Evolutionary conservation across 2,113 vertebrate species (phyloP).

Genomic region (Chamaetylas fuelleborni): DNA sequence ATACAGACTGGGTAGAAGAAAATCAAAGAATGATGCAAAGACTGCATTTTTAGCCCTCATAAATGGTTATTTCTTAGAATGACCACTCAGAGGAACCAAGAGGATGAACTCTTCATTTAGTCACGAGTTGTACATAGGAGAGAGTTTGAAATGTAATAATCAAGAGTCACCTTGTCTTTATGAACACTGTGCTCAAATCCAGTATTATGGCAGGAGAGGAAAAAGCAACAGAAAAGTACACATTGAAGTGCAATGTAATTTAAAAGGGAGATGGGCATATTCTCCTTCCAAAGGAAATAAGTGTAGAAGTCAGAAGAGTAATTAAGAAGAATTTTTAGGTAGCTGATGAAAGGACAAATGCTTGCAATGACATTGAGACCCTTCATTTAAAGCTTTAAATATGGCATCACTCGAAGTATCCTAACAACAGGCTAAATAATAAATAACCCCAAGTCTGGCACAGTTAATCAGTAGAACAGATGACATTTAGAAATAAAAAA

Average conservation of each 20-base stretch:
- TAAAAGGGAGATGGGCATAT: background rate
- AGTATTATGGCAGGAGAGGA: background rate
- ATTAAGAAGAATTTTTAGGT: background rate
- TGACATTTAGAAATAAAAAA: background rate
- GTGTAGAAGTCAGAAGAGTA: background rate
- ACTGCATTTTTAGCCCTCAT: slow-evolving; percentile 23
- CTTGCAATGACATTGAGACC: background rate
- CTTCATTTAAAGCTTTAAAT: background rate
- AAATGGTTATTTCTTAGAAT: slow-evolving; percentile 23
- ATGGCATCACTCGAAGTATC: background rate
- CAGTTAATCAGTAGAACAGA: background rate
- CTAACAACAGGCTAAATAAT: background rate
- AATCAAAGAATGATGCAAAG: slow-evolving; percentile 11
- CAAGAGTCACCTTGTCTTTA: background rate
- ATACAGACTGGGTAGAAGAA: background rate
- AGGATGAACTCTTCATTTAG: background rate
- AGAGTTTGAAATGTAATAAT: background rate
- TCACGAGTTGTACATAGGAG: background rate
- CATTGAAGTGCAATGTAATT: background rate
- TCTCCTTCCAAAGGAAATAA: background rate
- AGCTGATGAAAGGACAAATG: background rate
- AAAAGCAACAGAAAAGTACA: background rate
- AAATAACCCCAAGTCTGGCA: background rate
- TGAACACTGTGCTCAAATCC: background rate
- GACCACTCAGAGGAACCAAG: slow-evolving; percentile 7